A percentile compares a stretch with the other conserved stretches of the same genome.
Evolutionary conservation across 2,113 vertebrate species (phyloP).

Genomic region (Galemys pyrenaicus): DNA sequence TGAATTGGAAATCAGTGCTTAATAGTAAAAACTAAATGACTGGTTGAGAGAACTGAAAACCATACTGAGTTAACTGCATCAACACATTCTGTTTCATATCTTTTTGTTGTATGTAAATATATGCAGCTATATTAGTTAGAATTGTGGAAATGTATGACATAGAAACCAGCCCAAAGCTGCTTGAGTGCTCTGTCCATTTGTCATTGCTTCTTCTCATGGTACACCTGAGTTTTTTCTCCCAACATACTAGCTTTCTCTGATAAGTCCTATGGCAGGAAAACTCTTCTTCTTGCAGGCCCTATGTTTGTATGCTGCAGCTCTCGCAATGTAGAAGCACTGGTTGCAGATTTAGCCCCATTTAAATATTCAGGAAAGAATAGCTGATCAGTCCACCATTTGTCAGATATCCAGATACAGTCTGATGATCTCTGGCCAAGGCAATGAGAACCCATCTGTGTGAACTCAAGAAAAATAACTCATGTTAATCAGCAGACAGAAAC

Average conservation of each 20-base stretch:
- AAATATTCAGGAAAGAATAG: not conserved
- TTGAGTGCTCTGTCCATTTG: not conserved
- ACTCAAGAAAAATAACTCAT: not conserved
- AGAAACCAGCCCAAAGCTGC: not conserved
- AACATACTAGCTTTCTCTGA: not conserved
- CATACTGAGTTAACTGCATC: not conserved
- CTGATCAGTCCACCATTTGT: not conserved
- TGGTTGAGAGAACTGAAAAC: constrained; percentile 11
- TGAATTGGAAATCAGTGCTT: not conserved
- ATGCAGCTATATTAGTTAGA: not conserved
- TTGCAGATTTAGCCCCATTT: not conserved
- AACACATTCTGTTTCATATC: not conserved
- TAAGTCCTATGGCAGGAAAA: not conserved
- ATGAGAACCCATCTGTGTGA: not conserved
- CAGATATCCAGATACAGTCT: not conserved
- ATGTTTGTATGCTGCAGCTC: not conserved
- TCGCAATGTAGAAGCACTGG: not conserved
- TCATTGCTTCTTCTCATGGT: not conserved
- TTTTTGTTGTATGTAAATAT: not conserved
- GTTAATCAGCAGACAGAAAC: not conserved
- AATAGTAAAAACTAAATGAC: not conserved
- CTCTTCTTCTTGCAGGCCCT: not conserved
- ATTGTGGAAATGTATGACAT: not conserved
- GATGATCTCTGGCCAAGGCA: not conserved
- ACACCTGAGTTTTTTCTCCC: not conserved